Conservation (phyloP, 35 echinoderm and acorn worm genomes). For the Eucidaris tribuloides region DNA sequence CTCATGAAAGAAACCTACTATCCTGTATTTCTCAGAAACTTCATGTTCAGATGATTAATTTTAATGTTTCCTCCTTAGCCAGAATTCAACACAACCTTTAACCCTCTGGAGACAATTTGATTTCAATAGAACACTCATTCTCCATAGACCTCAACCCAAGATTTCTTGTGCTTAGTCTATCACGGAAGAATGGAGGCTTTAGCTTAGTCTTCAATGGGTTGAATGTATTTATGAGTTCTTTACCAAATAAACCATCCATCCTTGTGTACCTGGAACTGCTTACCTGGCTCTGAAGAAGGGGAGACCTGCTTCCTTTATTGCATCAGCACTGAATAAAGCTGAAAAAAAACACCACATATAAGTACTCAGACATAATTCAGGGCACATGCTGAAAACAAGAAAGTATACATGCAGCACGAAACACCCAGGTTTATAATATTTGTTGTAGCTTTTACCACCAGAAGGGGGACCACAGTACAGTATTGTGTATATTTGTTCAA, state of each 20-base stretch:
- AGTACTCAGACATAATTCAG: background rate
- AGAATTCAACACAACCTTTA: too few relatives aligned
- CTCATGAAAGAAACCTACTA: too few relatives aligned
- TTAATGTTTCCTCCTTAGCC: too few relatives aligned
- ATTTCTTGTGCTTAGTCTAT: too few relatives aligned
- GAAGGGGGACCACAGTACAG: too few relatives aligned
- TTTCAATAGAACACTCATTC: background rate
- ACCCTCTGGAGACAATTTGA: background rate
- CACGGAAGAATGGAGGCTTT: background rate
- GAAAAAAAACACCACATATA: background rate
- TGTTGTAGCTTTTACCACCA: too few relatives aligned
- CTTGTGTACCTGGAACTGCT: too few relatives aligned
- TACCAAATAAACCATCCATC: background rate
- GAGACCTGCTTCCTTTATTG: background rate
- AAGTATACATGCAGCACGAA: background rate
- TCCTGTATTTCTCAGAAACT: too few relatives aligned
- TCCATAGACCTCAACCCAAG: too few relatives aligned
- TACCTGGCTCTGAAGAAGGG: slow-evolving; percentile 4
- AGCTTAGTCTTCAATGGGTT: background rate
- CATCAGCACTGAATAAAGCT: background rate
- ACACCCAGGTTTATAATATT: too few relatives aligned
- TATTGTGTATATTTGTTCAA: too few relatives aligned
- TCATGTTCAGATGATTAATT: too few relatives aligned
- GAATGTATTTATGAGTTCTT: background rate
- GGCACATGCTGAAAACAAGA: background rate